These are phyloP conservation scores for Oxyura jamaicensis DNA, from an alignment of 2,113 vertebrate genomes.

Conservation along the genomic window DNA sequence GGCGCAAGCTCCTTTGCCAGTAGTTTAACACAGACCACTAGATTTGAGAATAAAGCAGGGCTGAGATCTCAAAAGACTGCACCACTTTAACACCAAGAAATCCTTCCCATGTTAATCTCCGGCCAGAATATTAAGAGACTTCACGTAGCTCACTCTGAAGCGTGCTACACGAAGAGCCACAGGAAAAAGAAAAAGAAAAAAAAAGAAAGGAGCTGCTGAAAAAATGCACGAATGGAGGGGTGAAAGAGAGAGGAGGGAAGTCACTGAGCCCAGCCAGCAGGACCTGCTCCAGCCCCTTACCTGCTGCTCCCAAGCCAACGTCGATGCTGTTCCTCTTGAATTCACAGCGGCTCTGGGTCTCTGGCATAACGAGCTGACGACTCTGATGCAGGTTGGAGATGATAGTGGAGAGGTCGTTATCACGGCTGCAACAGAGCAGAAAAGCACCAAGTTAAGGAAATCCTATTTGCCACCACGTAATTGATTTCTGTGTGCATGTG, in stretches of 20 bases:
- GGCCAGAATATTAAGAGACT: background rate
- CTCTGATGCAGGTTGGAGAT: slow-evolving; percentile 94
- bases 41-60: background rate
- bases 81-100: background rate
- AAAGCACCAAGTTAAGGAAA: slow-evolving; percentile 18
- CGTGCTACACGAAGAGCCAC: background rate
- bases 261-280: background rate
- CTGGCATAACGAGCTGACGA: slow-evolving; percentile 94
- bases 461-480: background rate
- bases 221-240: fast-evolving
- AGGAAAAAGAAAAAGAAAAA: background rate
- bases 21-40: background rate
- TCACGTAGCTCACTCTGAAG: fast-evolving
- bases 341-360: slow-evolving; percentile 89
- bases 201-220: background rate
- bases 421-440: slow-evolving; percentile 83
- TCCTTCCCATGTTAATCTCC: background rate
- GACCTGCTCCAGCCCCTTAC: slow-evolving; percentile 74
- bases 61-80: background rate
- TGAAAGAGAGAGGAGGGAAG: background rate
- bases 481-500: background rate
- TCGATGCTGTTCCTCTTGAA: slow-evolving; percentile 82
- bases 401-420: slow-evolving; percentile 93
- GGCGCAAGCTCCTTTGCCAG: slow-evolving; percentile 6
- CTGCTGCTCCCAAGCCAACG: slow-evolving; percentile 85